Conservation (phyloP, 2,113 vertebrate species). For the Etheostoma cragini region DNA sequence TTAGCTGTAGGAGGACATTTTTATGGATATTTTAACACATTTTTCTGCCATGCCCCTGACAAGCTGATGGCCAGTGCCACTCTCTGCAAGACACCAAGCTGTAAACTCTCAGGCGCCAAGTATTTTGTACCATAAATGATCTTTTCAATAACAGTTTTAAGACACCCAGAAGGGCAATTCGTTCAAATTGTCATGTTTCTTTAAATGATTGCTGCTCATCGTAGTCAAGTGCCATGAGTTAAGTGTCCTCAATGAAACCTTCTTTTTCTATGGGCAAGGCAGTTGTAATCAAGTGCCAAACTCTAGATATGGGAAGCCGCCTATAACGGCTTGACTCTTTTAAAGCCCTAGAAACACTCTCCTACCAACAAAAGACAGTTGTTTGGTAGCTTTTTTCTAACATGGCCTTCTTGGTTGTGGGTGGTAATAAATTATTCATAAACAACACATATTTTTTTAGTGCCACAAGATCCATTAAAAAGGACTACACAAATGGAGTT, state of each 20-base stretch:
- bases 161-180: background rate
- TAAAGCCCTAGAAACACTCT: conserved; percentile 40
- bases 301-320: background rate
- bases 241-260: conserved; percentile 21
- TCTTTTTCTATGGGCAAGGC: background rate
- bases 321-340: conserved; percentile 29
- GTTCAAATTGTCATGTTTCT: conserved; percentile 15
- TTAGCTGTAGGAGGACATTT: background rate
- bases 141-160: background rate
- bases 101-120: background rate
- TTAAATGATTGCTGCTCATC: conserved; percentile 19
- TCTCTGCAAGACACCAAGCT: background rate
- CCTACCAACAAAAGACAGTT: conserved; percentile 19
- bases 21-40: background rate
- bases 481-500: conserved; percentile 40
- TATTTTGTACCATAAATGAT: background rate
- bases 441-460: conserved; percentile 57
- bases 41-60: background rate
- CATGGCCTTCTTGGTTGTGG: conserved; percentile 39
- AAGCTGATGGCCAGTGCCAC: background rate
- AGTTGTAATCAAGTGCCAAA: conserved; percentile 42
- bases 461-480: conserved; percentile 51
- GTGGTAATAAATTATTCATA: conserved; percentile 63
- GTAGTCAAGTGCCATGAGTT: background rate
- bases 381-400: conserved; percentile 11